A percentile compares a stretch with the other conserved stretches of the same genome.
phyloP scores from a whole-genome alignment of 2,797 vertebrate species.

The Hoplostethus atlanticus region DNA sequence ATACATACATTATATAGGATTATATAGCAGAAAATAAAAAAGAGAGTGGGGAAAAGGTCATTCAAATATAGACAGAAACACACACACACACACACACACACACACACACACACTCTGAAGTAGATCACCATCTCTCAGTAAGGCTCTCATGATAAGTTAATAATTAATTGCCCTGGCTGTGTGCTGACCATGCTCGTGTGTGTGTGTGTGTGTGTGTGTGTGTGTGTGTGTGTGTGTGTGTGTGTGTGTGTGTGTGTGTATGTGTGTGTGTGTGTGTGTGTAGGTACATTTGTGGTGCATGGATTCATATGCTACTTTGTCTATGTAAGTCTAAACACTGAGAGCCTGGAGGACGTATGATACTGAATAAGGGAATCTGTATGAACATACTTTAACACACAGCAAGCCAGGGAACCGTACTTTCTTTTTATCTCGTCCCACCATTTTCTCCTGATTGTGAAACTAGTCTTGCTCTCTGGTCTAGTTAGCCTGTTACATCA shows the following conservation, averaged over 20 bases:
- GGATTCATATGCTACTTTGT: not conserved
- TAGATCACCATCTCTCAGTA: not conserved
- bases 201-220: not conserved
- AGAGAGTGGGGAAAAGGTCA: not conserved
- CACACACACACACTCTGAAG: not conserved
- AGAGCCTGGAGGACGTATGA: no score
- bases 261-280: no score
- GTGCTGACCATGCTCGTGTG: not conserved
- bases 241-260: no score
- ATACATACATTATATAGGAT: no score
- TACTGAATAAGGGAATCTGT: not conserved
- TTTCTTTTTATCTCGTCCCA: not conserved
- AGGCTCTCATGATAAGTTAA: slow-evolving; percentile 41
- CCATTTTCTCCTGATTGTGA: not conserved
- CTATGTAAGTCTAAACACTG: not conserved
- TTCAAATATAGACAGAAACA: not conserved
- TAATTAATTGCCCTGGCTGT: slow-evolving; percentile 29
- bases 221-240: no score
- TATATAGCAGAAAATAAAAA: not conserved
- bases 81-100: not conserved
- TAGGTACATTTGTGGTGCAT: not conserved
- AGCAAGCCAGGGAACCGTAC: not conserved
- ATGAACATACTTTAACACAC: no score
- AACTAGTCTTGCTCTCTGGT: no score
- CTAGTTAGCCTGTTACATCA: no score